Conservation (phyloP, 1,140 invertebrate species). For the Meloidogyne exigua region DNA sequence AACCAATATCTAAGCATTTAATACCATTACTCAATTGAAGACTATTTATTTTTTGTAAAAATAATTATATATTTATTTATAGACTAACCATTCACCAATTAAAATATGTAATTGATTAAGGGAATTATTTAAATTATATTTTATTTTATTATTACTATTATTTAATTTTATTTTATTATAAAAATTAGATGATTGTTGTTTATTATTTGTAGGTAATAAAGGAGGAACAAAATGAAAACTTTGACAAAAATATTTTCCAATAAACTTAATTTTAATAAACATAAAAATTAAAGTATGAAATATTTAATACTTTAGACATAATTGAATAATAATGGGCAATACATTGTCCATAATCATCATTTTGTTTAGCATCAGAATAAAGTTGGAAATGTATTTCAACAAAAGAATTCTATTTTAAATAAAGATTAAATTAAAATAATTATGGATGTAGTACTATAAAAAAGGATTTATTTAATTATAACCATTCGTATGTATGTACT, state of each 20-base stretch:
- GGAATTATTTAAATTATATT: background rate
- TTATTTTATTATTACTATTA: background rate
- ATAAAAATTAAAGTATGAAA: background rate
- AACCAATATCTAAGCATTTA: slow-evolving; percentile 59
- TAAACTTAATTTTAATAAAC: slow-evolving; percentile 30
- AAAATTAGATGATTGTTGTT: background rate
- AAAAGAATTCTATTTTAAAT: slow-evolving; percentile 43
- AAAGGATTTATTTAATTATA: too few species aligned
- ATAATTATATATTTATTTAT: background rate
- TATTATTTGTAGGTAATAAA: slow-evolving; percentile 7
- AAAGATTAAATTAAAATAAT: too few species aligned
- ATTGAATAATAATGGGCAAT: slow-evolving; percentile 63
- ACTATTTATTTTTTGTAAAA: background rate
- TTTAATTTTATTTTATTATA: background rate
- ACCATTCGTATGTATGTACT: too few species aligned
- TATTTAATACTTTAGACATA: slow-evolving; percentile 51
- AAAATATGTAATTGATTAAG: slow-evolving; percentile 33
- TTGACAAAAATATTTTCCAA: slow-evolving; percentile 62
- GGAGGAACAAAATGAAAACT: slow-evolving; percentile 64
- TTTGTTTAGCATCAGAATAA: slow-evolving; percentile 50
- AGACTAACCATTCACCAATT: slow-evolving; percentile 47
- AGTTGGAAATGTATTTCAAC: slow-evolving; percentile 51
- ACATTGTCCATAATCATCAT: slow-evolving; percentile 44
- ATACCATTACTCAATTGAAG: slow-evolving; percentile 43
- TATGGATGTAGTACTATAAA: too few species aligned